phyloP scores from a whole-genome alignment of 2,113 vertebrate species.

The Mobula birostris region DNA sequence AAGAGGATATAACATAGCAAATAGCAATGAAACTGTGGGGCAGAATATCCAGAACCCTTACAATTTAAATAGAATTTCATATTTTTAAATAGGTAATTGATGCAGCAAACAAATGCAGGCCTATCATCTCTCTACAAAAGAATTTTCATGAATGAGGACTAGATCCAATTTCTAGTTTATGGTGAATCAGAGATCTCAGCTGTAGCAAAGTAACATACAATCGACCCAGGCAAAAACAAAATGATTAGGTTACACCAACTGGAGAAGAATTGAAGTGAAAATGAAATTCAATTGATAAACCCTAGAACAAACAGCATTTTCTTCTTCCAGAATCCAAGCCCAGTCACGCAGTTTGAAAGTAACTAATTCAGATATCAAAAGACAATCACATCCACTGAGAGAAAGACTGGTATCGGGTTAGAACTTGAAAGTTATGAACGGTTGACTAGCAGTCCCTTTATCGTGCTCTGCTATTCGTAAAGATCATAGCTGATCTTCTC shows the following conservation, averaged over 20 bases:
- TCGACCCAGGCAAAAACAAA: not conserved
- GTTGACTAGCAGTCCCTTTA: too few species aligned
- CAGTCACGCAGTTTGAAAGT: not conserved
- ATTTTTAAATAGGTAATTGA: not conserved
- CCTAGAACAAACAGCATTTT: not conserved
- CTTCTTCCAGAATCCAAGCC: not conserved
- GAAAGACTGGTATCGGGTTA: not conserved
- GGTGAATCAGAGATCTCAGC: not conserved
- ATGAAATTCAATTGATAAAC: not conserved
- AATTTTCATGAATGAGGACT: not conserved
- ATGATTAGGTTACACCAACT: not conserved
- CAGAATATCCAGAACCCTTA: not conserved
- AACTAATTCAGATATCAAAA: not conserved
- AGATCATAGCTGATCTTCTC: too few species aligned
- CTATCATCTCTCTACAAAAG: not conserved
- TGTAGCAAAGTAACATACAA: not conserved
- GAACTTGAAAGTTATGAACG: too few species aligned
- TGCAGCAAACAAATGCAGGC: not conserved
- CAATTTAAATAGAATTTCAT: not conserved
- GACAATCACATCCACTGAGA: not conserved
- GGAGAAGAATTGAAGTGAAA: not conserved
- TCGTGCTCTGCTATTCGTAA: too few species aligned
- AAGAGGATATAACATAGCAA: not conserved
- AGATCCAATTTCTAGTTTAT: not conserved
- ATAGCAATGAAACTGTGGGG: not conserved